phyloP scores from a whole-genome alignment of 1,140 invertebrate species.

The Aplysia californica region DNA sequence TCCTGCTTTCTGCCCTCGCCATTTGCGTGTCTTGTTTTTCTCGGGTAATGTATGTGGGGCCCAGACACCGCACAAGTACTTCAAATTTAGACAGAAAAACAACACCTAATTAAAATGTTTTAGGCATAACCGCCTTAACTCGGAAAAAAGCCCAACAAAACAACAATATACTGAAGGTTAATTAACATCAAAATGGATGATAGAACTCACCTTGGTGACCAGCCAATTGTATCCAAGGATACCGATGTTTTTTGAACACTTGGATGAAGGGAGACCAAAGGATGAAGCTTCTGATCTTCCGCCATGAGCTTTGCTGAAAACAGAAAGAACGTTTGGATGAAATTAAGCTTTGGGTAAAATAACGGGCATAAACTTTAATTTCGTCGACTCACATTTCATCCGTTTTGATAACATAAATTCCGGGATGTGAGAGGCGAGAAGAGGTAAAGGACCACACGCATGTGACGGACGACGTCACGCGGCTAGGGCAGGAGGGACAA shows the following conservation, averaged over 20 bases:
- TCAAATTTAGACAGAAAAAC: too few relatives aligned
- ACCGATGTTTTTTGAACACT: slow-evolving; percentile 94
- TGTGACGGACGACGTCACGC: background rate
- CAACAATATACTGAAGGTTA: too few relatives aligned
- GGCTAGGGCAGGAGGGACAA: background rate
- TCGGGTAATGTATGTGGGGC: too few relatives aligned
- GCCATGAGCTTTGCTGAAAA: slow-evolving; percentile 91
- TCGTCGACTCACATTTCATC: background rate
- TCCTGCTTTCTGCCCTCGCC: too few relatives aligned
- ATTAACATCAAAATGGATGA: too few relatives aligned
- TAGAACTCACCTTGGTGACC: slow-evolving; percentile 56
- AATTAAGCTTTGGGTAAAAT: background rate
- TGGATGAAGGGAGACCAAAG: slow-evolving; percentile 97
- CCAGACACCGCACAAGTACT: too few relatives aligned
- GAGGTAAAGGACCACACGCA: background rate
- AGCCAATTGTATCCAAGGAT: slow-evolving; percentile 95
- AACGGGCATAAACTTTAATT: background rate
- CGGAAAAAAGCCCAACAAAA: too few relatives aligned
- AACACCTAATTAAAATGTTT: too few relatives aligned
- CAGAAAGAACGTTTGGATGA: slow-evolving; percentile 45
- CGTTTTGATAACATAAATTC: background rate
- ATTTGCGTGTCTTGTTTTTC: too few relatives aligned
- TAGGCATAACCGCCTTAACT: too few relatives aligned
- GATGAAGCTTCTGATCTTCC: slow-evolving; percentile 91
- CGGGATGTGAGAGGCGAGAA: background rate